phyloP scores from a whole-genome alignment of 2,797 vertebrate genomes.

The Characodon lateralis region DNA sequence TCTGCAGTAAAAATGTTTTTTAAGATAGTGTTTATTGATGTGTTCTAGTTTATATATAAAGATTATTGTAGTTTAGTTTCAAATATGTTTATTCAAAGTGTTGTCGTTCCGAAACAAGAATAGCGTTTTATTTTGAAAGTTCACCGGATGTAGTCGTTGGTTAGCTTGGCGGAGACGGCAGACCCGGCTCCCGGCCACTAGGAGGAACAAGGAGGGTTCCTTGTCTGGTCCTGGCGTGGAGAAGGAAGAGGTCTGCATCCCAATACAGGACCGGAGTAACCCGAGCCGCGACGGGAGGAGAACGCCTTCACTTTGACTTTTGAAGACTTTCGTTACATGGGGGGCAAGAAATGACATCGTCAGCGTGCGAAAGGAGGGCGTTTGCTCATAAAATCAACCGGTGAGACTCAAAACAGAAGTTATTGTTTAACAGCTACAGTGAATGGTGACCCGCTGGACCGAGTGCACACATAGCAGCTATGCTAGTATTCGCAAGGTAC shows the following conservation, averaged over 20 bases:
- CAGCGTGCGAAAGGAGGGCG: slow-evolving; percentile 87
- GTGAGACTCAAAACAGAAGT: slow-evolving; percentile 74
- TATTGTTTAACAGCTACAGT: slow-evolving; percentile 39
- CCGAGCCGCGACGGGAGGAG: slow-evolving; percentile 25
- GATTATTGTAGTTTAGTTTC: too few species aligned
- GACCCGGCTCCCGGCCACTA: slow-evolving; percentile 74
- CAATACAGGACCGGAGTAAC: slow-evolving; percentile 43
- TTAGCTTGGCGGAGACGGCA: not conserved
- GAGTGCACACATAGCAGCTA: slow-evolving; percentile 48
- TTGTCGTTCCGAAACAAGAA: rapidly evolving
- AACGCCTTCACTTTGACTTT: slow-evolving; percentile 49
- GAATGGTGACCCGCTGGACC: slow-evolving; percentile 61
- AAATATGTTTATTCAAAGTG: rapidly evolving
- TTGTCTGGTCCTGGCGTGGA: slow-evolving; percentile 58
- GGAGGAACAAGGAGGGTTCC: slow-evolving; percentile 75
- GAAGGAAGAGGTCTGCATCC: slow-evolving; percentile 74
- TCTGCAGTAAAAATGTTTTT: not conserved
- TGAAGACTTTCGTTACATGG: slow-evolving; percentile 69
- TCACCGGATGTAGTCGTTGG: slow-evolving; percentile 19
- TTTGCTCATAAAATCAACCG: slow-evolving; percentile 94
- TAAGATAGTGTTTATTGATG: not conserved
- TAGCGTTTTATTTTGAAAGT: slow-evolving; percentile 36
- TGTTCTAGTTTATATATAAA: not conserved
- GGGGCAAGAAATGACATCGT: slow-evolving; percentile 79
- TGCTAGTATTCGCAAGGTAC: slow-evolving; percentile 55